A percentile compares a stretch with the other conserved stretches of the same genome.
Conservation (phyloP, 2,113 vertebrate species). For the Chloebia gouldiae region DNA sequence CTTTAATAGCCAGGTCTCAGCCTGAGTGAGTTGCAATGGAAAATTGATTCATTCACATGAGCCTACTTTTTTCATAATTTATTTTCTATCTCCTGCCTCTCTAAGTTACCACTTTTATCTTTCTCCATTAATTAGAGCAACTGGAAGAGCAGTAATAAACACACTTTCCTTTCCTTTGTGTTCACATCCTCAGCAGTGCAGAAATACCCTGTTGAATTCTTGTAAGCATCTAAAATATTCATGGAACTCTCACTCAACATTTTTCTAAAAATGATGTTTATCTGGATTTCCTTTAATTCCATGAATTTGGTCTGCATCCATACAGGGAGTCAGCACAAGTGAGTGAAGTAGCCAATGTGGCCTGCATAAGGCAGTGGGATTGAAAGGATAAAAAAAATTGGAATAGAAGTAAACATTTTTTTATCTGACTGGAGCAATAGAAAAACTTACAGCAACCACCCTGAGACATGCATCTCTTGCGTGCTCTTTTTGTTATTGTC, state of each 20-base stretch:
- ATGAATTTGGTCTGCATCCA: background rate
- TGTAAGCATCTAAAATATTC: slow-evolving; percentile 16
- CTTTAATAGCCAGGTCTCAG: background rate
- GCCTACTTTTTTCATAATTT: background rate
- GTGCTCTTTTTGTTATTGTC: background rate
- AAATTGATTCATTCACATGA: background rate
- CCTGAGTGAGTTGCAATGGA: background rate
- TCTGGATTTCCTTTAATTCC: slow-evolving; percentile 5
- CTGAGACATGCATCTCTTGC: accelerated
- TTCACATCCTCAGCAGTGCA: background rate
- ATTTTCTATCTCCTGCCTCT: background rate
- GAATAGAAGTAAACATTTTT: background rate
- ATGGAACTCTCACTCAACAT: background rate
- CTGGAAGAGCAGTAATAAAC: slow-evolving; percentile 16
- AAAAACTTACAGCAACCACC: background rate
- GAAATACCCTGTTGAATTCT: slow-evolving; percentile 7
- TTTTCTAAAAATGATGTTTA: background rate
- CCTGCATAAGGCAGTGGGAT: accelerated
- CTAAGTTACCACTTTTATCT: background rate
- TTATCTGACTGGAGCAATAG: background rate
- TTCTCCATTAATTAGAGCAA: slow-evolving; percentile 2
- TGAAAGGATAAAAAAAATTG: background rate
- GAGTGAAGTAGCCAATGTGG: background rate
- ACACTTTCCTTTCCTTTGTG: slow-evolving; percentile 22
- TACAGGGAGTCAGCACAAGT: background rate